Percentiles rank a stretch among this genome's conserved stretches.
Evolutionary conservation across 1,140 invertebrate species (phyloP).

Genomic region (Pseudomyrmex cubaensis): DNA sequence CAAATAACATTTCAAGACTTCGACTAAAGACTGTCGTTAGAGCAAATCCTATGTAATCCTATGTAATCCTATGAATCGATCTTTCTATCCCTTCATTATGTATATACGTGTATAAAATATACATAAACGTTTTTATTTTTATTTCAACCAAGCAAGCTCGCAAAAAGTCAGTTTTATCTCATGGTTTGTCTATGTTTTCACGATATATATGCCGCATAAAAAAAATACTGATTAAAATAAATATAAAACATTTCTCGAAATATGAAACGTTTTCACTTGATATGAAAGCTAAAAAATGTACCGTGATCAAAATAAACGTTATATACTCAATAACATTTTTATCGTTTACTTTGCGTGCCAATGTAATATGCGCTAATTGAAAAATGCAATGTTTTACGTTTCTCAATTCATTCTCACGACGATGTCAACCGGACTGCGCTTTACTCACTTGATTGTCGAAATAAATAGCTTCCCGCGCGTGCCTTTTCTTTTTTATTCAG

Average conservation of each 20-base stretch:
- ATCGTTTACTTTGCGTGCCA: neutral
- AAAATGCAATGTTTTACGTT: neutral
- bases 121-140: neutral
- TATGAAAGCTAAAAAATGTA: conserved; percentile 5
- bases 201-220: neutral
- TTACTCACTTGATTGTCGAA: neutral
- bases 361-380: conserved; percentile 26
- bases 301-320: conserved; percentile 1
- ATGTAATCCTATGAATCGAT: no score
- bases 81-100: no score
- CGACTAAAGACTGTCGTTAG: no score
- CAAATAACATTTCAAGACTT: no score
- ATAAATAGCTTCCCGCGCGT: neutral
- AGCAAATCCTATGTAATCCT: no score
- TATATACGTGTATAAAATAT: no score
- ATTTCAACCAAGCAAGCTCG: neutral
- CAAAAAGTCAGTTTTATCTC: neutral
- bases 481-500: neutral
- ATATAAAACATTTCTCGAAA: neutral
- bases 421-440: neutral
- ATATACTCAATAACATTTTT: neutral
- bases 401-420: conserved; percentile 14
- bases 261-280: neutral
- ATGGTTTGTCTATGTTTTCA: neutral
- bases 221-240: conserved; percentile 38